phyloP scores from a whole-genome alignment of 2,888 invertebrate species.

The Himalopsyche kuldschensis region DNA sequence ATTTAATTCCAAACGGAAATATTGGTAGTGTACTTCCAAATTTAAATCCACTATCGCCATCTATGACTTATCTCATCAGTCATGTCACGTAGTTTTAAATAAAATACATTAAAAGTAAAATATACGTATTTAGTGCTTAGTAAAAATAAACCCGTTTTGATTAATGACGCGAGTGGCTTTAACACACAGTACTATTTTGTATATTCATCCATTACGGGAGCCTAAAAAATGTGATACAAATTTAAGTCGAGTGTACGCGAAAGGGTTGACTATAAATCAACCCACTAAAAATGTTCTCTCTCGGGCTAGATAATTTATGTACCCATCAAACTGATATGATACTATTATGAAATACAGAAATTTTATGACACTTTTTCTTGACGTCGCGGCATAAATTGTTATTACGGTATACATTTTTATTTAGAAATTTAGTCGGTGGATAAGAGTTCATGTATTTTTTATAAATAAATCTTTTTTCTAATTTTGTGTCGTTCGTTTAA shows the following conservation, averaged over 20 bases:
- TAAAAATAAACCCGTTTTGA: background rate
- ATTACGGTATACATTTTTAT: too few relatives aligned
- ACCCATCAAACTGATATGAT: background rate
- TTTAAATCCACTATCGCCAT: too few relatives aligned
- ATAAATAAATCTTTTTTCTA: too few relatives aligned
- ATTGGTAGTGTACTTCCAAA: too few relatives aligned
- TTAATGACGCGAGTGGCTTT: background rate
- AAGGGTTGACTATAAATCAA: background rate
- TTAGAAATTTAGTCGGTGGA: too few relatives aligned
- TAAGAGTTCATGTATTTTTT: too few relatives aligned
- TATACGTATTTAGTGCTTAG: background rate
- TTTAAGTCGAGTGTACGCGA: background rate
- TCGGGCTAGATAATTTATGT: background rate
- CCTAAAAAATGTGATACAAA: background rate
- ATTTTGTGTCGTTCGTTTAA: too few relatives aligned
- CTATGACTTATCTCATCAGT: too few relatives aligned
- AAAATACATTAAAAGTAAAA: background rate
- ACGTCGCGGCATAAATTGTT: too few relatives aligned
- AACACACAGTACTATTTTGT: background rate
- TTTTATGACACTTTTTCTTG: background rate
- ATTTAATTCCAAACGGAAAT: too few relatives aligned
- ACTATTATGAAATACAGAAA: background rate
- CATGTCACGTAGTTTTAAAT: background rate
- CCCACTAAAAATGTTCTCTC: background rate
- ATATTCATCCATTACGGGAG: background rate